Evolutionary conservation across 2,113 vertebrate species (phyloP), one percentile per base, ranked within the genome.

Genomic region (Sinocyclocheilus anophthalmus): DNA sequence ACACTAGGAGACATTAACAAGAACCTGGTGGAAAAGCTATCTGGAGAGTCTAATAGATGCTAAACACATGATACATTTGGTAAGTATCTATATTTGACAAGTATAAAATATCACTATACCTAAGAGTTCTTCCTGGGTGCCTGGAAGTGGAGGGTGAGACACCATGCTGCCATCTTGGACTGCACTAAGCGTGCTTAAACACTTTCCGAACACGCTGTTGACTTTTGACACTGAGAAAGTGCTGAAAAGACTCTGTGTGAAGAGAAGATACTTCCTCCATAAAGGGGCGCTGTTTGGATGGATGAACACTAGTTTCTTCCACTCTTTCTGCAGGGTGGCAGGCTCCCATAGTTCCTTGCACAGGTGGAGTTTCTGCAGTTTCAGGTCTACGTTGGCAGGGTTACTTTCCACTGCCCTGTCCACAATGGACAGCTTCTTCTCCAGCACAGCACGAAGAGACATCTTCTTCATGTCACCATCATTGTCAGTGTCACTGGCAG

Each of bases 281-380:
- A 99, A 89, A 18, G 92, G 90, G 0, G 96, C 92, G 20, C 97
- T 96, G 90, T 99, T 99, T 87, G 98, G 97, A 79, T 99, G 97
- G 5, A 99, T 88, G 70, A 99, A 99, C 85, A 99, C 95, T 63
- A 99, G 94, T 59, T 98, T 99, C 93, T 97, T 97, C 98, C 98
- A 99, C 87, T 99, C 98, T 77, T 96, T 98, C 87, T 96, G 88
- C 89, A 99, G 90, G 6, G 91, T 88, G 0, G 96, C 81, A 0
- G 96, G 95, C 86, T 99, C 97, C 97, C 96, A 99, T 80, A 99
- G 95, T 85, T 98, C 98, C 0, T 94, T 5, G 67, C 97, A 97
- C 79, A 99, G 91, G 86, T 87, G 90, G 87, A 99, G 94, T 80
- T 95, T 94, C 90, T 97, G 96, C 0, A 98, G 94, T 88, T 98